A percentile compares a stretch with the other conserved stretches of the same genome.
Evolutionary conservation across 1,140 invertebrate genomes (phyloP).

Genomic region (Neodiprion fabricii): DNA sequence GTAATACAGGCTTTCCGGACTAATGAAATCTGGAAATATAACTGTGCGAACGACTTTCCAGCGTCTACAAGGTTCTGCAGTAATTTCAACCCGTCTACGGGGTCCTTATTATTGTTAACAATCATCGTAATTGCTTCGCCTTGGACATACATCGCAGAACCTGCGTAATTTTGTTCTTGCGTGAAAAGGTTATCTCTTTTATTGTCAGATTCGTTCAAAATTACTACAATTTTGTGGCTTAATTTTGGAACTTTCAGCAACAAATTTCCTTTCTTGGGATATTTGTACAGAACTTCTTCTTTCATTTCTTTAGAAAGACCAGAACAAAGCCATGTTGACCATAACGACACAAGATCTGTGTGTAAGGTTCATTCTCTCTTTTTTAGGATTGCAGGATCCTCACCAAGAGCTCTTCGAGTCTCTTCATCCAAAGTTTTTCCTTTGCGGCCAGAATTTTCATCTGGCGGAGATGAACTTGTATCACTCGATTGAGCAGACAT

Average conservation of each 20-base stretch:
- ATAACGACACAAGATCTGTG: slow-evolving; percentile 3
- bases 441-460: too few relatives aligned
- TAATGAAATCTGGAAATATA: slow-evolving; percentile 15
- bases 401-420: slow-evolving; percentile 2
- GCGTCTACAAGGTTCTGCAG: slow-evolving; percentile 12
- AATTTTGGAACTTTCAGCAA: slow-evolving; percentile 6
- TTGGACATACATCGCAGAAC: slow-evolving; percentile 7
- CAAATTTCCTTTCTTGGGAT: slow-evolving; percentile 3
- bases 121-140: slow-evolving; percentile 15
- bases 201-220: slow-evolving; percentile 4
- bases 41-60: slow-evolving; percentile 14
- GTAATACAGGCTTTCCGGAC: slow-evolving; percentile 19
- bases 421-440: slow-evolving; percentile 13
- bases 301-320: slow-evolving; percentile 20
- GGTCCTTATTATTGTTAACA: slow-evolving; percentile 11
- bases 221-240: slow-evolving; percentile 5
- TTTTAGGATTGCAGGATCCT: slow-evolving; percentile 4
- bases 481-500: too few relatives aligned
- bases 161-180: slow-evolving; percentile 16
- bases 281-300: slow-evolving; percentile 19
- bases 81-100: slow-evolving; percentile 11
- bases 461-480: too few relatives aligned
- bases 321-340: slow-evolving; percentile 7
- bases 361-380: slow-evolving; percentile 12
- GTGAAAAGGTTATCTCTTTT: slow-evolving; percentile 18